Base-by-base conservation (phyloP, 2,113 vertebrate species). In the Vombatus ursinus region DNA sequence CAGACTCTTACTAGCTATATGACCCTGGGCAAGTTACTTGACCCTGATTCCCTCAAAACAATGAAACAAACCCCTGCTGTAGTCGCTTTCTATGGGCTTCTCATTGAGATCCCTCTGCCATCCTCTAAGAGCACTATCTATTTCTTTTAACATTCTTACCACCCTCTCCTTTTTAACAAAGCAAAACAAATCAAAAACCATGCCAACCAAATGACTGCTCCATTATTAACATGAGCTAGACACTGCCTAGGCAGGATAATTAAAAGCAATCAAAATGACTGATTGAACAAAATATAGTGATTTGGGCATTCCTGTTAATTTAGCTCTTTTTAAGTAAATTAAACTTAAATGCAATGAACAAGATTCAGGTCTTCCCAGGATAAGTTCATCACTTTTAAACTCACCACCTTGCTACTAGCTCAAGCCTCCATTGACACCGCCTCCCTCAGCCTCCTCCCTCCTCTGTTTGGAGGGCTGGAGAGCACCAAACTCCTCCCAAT, bases 241-340 rank as follows among this genome's bases (percentile, higher is more conserved):
- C 92, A 91, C 77, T 50, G 48, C 48, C 28, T 31, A 14, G 96
- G 93, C 98, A 98, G 97, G 92, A 95, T 96, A 98, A 97, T 98
- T 98, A 98, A 97, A 94, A 96, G 97, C 94, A 97, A 96, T 96
- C 96, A 97, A 97, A 97, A 96, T 96, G 94, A 97, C 47, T 93
- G 97, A 98, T 97, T 97, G 96, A 89, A 50, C 92, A 95, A 97
- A 98, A 98, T 94, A 96, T 26, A 96, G 96, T 91, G 91, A 95
- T 93, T 97, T 97, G 96, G 96, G 93, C 95, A 96, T 97, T 98
- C 95, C 93, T 94, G 92, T 96, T 98, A 96, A 98, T 97, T 97
- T 96, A 97, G 96, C 96, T 92, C 95, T 97, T 97, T 97, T 96
- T 96, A 97, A 98, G 94, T 90, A 94, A 96, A 96, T 97, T 94